phyloP scores from a whole-genome alignment of 2,113 vertebrate species.

The Tyrannus savana region DNA sequence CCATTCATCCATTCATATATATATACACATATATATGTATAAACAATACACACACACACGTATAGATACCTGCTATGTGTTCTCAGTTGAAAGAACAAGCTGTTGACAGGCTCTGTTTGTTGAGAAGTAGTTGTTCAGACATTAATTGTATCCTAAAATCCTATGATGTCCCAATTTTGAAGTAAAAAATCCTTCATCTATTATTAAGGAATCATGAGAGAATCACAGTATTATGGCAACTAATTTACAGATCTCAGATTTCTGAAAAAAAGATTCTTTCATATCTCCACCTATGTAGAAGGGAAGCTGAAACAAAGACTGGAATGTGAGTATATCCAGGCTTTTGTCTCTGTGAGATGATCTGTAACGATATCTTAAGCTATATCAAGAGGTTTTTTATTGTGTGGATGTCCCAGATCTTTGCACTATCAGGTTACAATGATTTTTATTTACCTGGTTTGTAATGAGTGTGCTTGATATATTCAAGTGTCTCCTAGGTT shows the following conservation, averaged over 20 bases:
- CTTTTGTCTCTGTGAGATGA: neutral
- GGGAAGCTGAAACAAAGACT: neutral
- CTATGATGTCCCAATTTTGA: neutral
- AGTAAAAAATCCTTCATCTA: neutral
- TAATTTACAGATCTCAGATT: neutral
- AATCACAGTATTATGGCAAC: neutral
- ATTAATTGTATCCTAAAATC: neutral
- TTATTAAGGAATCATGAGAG: neutral
- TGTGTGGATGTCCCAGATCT: neutral
- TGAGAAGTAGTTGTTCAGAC: neutral
- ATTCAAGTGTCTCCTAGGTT: neutral
- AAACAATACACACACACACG: neutral
- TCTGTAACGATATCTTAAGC: neutral
- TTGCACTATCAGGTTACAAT: neutral
- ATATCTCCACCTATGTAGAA: neutral
- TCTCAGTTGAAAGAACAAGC: neutral
- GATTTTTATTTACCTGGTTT: neutral
- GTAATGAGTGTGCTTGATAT: neutral
- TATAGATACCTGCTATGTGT: neutral
- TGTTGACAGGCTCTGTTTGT: neutral
- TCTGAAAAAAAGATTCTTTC: neutral
- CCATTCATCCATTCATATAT: neutral
- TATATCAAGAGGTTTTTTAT: neutral
- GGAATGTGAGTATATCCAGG: neutral
- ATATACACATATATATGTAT: fast-evolving